A percentile compares a stretch with the other conserved stretches of the same genome.
Conservation (phyloP, 2,888 invertebrate species). For the Drosophila phalerata region DNA sequence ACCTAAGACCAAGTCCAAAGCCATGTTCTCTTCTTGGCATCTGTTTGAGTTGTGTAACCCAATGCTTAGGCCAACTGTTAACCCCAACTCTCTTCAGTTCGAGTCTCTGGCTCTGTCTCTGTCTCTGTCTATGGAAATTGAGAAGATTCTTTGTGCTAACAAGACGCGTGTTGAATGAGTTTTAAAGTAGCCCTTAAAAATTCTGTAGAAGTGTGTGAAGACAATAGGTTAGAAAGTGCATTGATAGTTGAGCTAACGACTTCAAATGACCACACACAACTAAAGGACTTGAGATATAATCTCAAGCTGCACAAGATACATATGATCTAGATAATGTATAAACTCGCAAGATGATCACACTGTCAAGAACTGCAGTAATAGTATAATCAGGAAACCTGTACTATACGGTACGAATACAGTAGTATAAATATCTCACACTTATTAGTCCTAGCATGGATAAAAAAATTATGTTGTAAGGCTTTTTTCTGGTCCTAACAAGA, state of each 20-base stretch:
- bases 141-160: conserved; percentile 64
- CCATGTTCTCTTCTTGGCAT: conserved; percentile 40
- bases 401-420: no score
- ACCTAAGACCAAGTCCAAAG: conserved; percentile 15
- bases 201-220: conserved; percentile 42
- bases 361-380: background rate
- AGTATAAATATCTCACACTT: no score
- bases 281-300: conserved; percentile 25
- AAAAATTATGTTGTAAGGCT: no score
- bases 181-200: conserved; percentile 51
- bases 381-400: no score
- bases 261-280: conserved; percentile 47
- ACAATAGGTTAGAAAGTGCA: conserved; percentile 20
- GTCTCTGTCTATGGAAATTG: conserved; percentile 44
- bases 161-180: conserved; percentile 63
- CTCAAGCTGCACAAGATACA: conserved; percentile 5
- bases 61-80: conserved; percentile 58
- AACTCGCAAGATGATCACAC: background rate
- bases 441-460: no score
- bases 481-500: no score
- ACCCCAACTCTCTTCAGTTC: background rate
- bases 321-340: background rate
- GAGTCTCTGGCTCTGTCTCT: background rate
- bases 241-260: conserved; percentile 27
- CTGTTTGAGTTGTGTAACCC: conserved; percentile 73